Percentiles rank a stretch among this genome's conserved stretches.
Conservation (phyloP, 2,113 vertebrate genomes). For the Pelodiscus sinensis region DNA sequence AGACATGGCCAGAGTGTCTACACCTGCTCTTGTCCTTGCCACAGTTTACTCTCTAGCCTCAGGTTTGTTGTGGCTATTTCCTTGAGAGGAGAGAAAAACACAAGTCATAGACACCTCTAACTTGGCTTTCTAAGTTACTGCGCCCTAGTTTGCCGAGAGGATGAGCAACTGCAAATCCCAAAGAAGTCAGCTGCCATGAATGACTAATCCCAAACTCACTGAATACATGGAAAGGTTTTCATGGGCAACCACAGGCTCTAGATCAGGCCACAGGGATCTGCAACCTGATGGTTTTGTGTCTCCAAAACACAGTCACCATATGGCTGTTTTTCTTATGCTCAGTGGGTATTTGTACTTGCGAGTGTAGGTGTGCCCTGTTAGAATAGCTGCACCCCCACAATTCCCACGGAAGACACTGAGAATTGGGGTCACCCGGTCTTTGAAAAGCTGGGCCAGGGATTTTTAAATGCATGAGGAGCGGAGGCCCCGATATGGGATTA, state of each 20-base stretch:
- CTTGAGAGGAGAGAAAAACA: neutral
- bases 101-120: rapidly evolving
- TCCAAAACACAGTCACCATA: neutral
- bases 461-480: neutral
- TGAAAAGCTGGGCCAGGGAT: neutral
- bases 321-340: neutral
- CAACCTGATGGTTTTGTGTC: neutral
- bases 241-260: neutral
- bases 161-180: too few relatives aligned
- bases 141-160: too few relatives aligned
- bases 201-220: too few relatives aligned
- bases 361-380: neutral
- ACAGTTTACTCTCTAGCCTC: neutral
- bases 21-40: neutral
- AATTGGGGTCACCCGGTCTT: neutral
- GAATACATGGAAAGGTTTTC: neutral
- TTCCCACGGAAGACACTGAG: rapidly evolving
- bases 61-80: neutral
- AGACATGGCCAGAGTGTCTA: neutral
- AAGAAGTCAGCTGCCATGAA: too few relatives aligned
- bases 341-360: neutral
- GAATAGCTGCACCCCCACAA: neutral
- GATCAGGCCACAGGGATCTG: neutral
- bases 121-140: too few relatives aligned
- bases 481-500: neutral